Percentiles rank a stretch among this genome's conserved stretches.
These are phyloP conservation scores for Notothenia coriiceps DNA, from an alignment of 2,113 vertebrate species.

Conservation along the genomic window DNA sequence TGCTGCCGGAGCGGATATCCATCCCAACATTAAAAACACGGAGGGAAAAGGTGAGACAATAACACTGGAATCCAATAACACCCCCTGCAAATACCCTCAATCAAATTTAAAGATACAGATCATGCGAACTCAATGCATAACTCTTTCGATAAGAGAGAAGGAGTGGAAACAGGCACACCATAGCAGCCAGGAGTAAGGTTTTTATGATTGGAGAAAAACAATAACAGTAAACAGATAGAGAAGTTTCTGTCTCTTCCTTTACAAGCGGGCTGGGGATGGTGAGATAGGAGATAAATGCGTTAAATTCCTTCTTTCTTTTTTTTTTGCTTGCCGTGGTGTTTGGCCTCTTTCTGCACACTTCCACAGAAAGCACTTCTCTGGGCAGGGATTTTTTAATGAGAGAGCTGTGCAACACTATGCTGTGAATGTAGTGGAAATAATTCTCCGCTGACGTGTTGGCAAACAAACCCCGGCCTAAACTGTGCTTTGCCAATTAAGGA, in stretches of 20 bases:
- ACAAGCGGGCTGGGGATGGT: slow-evolving; percentile 64
- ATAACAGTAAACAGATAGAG: slow-evolving; percentile 81
- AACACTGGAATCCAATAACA: slow-evolving; percentile 80
- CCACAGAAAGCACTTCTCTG: slow-evolving; percentile 43
- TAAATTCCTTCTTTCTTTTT: slow-evolving; percentile 40
- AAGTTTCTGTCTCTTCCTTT: slow-evolving; percentile 70
- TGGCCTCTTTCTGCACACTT: slow-evolving; percentile 62
- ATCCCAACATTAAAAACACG: slow-evolving; percentile 74
- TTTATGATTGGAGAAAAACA: slow-evolving; percentile 77
- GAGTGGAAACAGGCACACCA: slow-evolving; percentile 25
- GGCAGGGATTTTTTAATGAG: slow-evolving; percentile 73
- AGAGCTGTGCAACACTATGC: slow-evolving; percentile 58
- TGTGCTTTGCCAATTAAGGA: slow-evolving; percentile 76
- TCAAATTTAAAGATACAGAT: slow-evolving; percentile 80
- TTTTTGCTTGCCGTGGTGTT: slow-evolving; percentile 42
- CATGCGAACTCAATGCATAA: slow-evolving; percentile 64
- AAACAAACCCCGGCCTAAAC: slow-evolving; percentile 77
- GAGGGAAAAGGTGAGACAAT: slow-evolving; percentile 77
- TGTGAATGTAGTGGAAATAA: slow-evolving; percentile 79
- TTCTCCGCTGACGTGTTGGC: slow-evolving; percentile 77
- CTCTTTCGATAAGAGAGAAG: slow-evolving; percentile 59
- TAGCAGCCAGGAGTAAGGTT: slow-evolving; percentile 53
- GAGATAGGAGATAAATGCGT: slow-evolving; percentile 75
- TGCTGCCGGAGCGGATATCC: slow-evolving; percentile 68
- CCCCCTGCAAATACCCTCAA: slow-evolving; percentile 76